Evolutionary conservation across 2,797 vertebrate genomes (phyloP), one percentile per base, ranked within the genome.

Genomic region (Sylvilagus floridanus): DNA sequence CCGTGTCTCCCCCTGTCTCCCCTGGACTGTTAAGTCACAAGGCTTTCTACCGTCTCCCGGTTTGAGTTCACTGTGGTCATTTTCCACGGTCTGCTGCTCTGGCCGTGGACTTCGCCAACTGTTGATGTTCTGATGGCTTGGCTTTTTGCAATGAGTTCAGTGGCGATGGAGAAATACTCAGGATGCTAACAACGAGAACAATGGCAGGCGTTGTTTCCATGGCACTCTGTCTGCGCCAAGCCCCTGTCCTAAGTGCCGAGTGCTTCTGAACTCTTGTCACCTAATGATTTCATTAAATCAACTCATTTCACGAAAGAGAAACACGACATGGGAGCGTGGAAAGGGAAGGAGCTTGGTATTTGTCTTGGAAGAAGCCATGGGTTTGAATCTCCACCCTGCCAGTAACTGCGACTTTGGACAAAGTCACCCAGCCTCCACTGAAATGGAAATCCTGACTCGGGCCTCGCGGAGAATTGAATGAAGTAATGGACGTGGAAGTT

Each of bases 351-450:
- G 66, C 63, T 95, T 62, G 11, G 5, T 90, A 1, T 96, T 95
- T 95, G 42, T 93, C 35, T 79, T 96, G 72, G 76, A 94, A 81
- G 88, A 92, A 88, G 96, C 88, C 24, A 2, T 81, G 62, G 47
- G 14, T 90, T 86, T 94, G 73, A 84, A 68, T 91, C 66, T 88
- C 32, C 57, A 14, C 11, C 24, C 22, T 63, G 71, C 75, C 37
- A 24, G 57, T 72, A 72, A 71, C 62, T 57, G 82, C 57, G 60
- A 63, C 42, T 91, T 71, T 63, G 90, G 86, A 50, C 82, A 82
- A 83, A 75, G 63, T 88, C 30, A 62, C 42, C 54, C 52, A 57
- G 62, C 52, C 47, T 52, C 42, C 32, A 8, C 24, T 52, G 21
- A 83, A 73, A 21, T 42, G 52, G 86, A 93, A 93, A 93, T 50